These are phyloP conservation scores for Agonopterix alstromeriana DNA, from an alignment of 2,888 invertebrate species.

Conservation along the genomic window DNA sequence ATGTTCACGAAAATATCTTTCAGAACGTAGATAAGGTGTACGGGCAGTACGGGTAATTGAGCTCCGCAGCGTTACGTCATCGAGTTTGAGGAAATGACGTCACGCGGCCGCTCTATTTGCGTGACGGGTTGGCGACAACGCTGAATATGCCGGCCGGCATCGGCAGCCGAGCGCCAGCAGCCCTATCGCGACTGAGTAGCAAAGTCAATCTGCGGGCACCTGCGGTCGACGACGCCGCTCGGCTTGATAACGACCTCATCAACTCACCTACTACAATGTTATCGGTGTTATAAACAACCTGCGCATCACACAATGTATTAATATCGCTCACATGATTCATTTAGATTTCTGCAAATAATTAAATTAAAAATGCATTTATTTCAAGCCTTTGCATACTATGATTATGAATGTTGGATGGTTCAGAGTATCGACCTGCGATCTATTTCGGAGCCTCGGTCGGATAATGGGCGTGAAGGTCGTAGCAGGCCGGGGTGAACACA, in stretches of 20 bases:
- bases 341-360: background rate
- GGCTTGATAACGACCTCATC: slow-evolving; percentile 33
- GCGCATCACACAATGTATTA: background rate
- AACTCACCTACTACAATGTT: slow-evolving; percentile 22
- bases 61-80: slow-evolving; percentile 19
- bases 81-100: slow-evolving; percentile 29
- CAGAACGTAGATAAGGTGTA: slow-evolving; percentile 1
- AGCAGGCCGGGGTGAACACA: slow-evolving; percentile 47
- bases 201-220: slow-evolving; percentile 38
- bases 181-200: slow-evolving; percentile 23
- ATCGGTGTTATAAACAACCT: slow-evolving; percentile 12
- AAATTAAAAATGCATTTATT: too few relatives aligned
- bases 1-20: slow-evolving; percentile 6
- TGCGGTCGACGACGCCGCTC: slow-evolving; percentile 23
- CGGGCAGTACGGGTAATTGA: slow-evolving; percentile 3
- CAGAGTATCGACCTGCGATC: slow-evolving; percentile 24
- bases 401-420: background rate
- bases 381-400: background rate
- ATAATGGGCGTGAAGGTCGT: slow-evolving; percentile 51
- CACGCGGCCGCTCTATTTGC: slow-evolving; percentile 16
- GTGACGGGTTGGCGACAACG: slow-evolving; percentile 10
- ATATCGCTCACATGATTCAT: background rate
- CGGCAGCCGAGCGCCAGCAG: slow-evolving; percentile 17
- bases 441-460: slow-evolving; percentile 35
- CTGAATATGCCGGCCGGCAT: slow-evolving; percentile 12